Conservation (phyloP, 1,140 invertebrate species). For the Macrobrachium rosenbergii region DNA sequence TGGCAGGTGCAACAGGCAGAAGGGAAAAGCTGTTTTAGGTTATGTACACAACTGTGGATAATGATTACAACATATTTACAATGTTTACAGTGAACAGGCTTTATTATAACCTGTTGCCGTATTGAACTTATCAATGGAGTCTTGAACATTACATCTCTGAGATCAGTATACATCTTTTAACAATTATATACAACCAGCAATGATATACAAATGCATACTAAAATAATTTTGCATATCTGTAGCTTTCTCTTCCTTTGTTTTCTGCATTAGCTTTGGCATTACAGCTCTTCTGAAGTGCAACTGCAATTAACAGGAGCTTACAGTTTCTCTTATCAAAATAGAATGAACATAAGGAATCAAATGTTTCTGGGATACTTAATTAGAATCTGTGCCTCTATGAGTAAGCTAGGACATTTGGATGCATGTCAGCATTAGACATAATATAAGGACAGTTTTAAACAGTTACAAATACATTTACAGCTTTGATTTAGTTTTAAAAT, state of each 20-base stretch:
- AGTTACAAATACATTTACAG: too few species aligned
- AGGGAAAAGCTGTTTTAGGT: slow-evolving; percentile 41
- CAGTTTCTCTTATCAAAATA: slow-evolving; percentile 18
- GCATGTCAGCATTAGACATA: too few species aligned
- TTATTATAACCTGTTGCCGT: slow-evolving; percentile 32
- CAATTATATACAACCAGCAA: slow-evolving; percentile 43
- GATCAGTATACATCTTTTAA: slow-evolving; percentile 43
- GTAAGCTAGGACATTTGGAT: too few species aligned
- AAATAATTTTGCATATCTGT: slow-evolving; percentile 53
- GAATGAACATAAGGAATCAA: slow-evolving; percentile 32
- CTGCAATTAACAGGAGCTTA: slow-evolving; percentile 9
- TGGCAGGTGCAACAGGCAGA: slow-evolving; percentile 31
- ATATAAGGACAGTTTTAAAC: too few species aligned
- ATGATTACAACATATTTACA: slow-evolving; percentile 45
- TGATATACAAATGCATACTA: slow-evolving; percentile 55
- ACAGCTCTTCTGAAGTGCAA: slow-evolving; percentile 26
- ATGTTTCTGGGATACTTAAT: slow-evolving; percentile 6
- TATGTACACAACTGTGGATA: slow-evolving; percentile 43
- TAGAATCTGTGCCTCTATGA: too few species aligned
- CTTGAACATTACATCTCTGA: slow-evolving; percentile 52
- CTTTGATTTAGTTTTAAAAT: too few species aligned
- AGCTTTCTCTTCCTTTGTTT: slow-evolving; percentile 33
- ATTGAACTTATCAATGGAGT: slow-evolving; percentile 44
- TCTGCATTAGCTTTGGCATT: slow-evolving; percentile 43
- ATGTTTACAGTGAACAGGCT: slow-evolving; percentile 40